Conservation (phyloP, 2,888 invertebrate species). For the Pseudococcus jackbeardsleyi region DNA sequence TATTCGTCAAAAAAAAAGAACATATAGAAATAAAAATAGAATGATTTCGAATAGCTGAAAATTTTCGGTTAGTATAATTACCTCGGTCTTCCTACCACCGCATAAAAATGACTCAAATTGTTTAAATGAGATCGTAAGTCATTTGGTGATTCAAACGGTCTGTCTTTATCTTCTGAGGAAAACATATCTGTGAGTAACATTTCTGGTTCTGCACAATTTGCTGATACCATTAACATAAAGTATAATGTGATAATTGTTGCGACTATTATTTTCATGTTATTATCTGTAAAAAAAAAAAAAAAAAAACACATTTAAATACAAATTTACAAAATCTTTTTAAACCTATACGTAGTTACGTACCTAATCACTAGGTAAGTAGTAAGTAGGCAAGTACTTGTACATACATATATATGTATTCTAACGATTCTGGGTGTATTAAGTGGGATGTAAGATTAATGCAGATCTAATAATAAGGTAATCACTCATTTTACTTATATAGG, state of each 20-base stretch:
- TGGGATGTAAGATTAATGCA: too few species aligned
- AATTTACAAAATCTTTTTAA: neutral
- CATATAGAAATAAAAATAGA: neutral
- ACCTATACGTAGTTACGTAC: neutral
- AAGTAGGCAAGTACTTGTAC: too few species aligned
- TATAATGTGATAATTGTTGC: conserved; percentile 48
- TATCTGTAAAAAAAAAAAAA: conserved; percentile 36
- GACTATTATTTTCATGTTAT: conserved; percentile 56
- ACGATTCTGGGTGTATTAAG: too few species aligned
- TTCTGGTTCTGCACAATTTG: conserved; percentile 57
- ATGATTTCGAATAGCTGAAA: neutral
- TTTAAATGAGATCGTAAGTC: conserved; percentile 61
- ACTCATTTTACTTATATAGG: neutral
- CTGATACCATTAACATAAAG: conserved; percentile 61
- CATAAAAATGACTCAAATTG: conserved; percentile 60
- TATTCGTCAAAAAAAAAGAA: neutral
- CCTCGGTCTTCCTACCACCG: conserved; percentile 60
- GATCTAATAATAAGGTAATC: neutral
- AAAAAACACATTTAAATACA: neutral
- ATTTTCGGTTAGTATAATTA: neutral
- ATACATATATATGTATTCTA: too few species aligned
- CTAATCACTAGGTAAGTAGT: too few species aligned
- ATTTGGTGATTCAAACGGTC: conserved; percentile 59
- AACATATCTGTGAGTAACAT: conserved; percentile 53
- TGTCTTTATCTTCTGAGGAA: conserved; percentile 52